Evolutionary conservation across 2,113 vertebrate genomes (phyloP).

Genomic region (Charadrius vociferus): DNA sequence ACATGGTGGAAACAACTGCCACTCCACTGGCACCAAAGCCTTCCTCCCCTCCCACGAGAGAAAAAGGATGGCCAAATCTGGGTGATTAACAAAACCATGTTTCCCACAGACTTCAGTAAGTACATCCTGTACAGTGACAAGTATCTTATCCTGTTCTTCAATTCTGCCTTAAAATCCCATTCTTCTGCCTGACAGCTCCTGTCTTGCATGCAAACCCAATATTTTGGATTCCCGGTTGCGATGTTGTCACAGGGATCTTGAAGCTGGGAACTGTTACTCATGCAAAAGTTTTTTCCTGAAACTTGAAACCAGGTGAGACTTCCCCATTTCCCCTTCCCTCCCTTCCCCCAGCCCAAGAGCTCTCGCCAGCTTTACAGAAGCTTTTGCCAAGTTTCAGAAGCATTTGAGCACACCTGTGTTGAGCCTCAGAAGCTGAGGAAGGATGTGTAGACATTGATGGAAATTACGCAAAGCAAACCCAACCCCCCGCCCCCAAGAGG

Average conservation of each 20-base stretch:
- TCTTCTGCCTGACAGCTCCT: not conserved
- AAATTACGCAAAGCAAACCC: not conserved
- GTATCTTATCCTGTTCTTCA: not conserved
- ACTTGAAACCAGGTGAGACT: slow-evolving; percentile 28
- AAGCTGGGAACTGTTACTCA: not conserved
- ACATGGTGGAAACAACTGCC: not conserved
- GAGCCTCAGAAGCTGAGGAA: not conserved
- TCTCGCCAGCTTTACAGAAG: not conserved
- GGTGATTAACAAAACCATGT: not conserved
- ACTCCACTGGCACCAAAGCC: not conserved
- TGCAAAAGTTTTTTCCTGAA: not conserved
- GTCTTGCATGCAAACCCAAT: not conserved
- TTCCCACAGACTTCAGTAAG: not conserved
- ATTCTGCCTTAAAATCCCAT: not conserved
- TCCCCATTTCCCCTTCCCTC: not conserved
- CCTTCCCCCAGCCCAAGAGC: not conserved
- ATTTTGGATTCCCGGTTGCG: not conserved
- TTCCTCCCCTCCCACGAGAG: not conserved
- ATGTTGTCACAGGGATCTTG: not conserved
- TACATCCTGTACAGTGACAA: not conserved
- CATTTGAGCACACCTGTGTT: not conserved
- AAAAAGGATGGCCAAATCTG: not conserved
- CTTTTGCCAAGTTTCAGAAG: slow-evolving; percentile 23
- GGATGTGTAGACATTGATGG: not conserved
- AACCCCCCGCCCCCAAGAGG: not conserved